Evolutionary conservation across 2,888 invertebrate genomes (phyloP).

Genomic region (Ichneumoninae sp.): DNA sequence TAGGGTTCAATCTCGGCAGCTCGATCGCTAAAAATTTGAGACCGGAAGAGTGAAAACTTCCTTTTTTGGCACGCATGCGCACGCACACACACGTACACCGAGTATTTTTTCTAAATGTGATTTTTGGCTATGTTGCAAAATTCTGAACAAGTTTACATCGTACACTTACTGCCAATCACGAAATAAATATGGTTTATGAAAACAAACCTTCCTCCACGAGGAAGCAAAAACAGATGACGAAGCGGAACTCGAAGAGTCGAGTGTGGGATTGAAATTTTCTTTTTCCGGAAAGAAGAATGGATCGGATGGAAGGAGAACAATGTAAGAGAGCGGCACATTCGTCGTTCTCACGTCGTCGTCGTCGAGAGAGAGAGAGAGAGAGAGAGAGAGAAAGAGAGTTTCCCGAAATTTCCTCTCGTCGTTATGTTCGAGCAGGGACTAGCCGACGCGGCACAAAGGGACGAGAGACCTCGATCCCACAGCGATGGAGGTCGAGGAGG

Average conservation of each 20-base stretch:
- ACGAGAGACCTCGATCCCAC: constrained; percentile 43
- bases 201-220: neutral
- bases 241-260: neutral
- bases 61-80: too few species aligned
- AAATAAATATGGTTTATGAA: too few species aligned
- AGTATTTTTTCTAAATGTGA: too few species aligned
- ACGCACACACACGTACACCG: too few species aligned
- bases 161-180: too few species aligned
- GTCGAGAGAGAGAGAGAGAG: neutral
- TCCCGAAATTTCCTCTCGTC: constrained; percentile 40
- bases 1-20: too few species aligned
- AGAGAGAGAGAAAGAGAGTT: neutral
- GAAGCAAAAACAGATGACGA: neutral
- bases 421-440: constrained; percentile 32
- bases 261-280: neutral
- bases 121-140: too few species aligned
- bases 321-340: constrained; percentile 27
- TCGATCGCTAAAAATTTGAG: too few species aligned
- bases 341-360: constrained; percentile 24
- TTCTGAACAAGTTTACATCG: too few species aligned
- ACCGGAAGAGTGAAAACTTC: too few species aligned
- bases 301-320: neutral
- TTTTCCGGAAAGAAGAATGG: neutral
- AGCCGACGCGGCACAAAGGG: constrained; percentile 49
- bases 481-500: constrained; percentile 53